These are phyloP conservation scores for Dufourea novaeangliae DNA, from an alignment of 1,140 invertebrate genomes.

Conservation along the genomic window DNA sequence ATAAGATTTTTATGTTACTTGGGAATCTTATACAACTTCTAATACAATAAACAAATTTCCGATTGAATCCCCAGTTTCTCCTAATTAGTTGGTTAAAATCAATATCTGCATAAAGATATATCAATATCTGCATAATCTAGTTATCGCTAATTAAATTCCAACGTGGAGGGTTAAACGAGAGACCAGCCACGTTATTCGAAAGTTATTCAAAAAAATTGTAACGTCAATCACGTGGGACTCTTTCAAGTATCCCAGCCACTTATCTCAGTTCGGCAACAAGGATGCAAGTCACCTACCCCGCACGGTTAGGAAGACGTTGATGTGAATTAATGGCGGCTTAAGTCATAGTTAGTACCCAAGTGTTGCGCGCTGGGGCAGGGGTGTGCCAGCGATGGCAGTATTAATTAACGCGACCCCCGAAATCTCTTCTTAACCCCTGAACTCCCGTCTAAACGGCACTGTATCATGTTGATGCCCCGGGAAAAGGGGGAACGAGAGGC, in stretches of 20 bases:
- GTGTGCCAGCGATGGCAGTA: constrained; percentile 57
- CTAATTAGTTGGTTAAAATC: too few relatives aligned
- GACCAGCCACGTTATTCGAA: neutral
- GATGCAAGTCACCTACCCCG: constrained; percentile 76
- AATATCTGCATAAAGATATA: too few relatives aligned
- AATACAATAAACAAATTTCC: too few relatives aligned
- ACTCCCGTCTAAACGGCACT: constrained; percentile 63
- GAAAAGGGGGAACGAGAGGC: constrained; percentile 46
- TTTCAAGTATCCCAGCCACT: constrained; percentile 62
- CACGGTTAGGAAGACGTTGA: constrained; percentile 80
- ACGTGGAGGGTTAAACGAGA: too few relatives aligned
- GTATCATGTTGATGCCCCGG: constrained; percentile 61
- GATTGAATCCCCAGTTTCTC: too few relatives aligned
- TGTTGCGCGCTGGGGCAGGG: constrained; percentile 53
- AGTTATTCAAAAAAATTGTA: neutral
- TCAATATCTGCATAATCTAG: too few relatives aligned
- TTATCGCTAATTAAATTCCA: too few relatives aligned
- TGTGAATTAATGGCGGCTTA: constrained; percentile 82
- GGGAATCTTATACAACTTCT: too few relatives aligned
- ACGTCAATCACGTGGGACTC: constrained; percentile 3
- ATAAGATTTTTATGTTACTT: too few relatives aligned
- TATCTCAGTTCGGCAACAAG: constrained; percentile 78
- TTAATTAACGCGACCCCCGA: constrained; percentile 77
- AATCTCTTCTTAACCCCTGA: constrained; percentile 77
- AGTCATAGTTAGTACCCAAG: constrained; percentile 67